A percentile compares a stretch with the other conserved stretches of the same genome.
Evolutionary conservation across 2,888 invertebrate species (phyloP).

Genomic region (Azorinus chamasolen): DNA sequence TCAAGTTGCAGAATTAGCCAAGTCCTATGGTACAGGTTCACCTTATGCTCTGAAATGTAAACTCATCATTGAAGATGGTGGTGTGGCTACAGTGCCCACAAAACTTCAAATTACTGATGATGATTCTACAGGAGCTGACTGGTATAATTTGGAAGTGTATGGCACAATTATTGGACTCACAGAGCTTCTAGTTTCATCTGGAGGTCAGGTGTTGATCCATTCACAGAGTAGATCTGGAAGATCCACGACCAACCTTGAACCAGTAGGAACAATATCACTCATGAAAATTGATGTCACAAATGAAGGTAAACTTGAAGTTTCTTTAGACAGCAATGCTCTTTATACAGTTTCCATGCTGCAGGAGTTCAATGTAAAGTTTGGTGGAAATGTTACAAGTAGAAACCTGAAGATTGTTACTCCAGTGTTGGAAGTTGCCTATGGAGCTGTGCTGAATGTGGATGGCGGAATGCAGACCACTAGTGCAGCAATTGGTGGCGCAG

Average conservation of each 20-base stretch:
- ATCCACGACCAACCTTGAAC: constrained; percentile 32
- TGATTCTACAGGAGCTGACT: constrained; percentile 33
- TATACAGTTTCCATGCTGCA: constrained; percentile 62
- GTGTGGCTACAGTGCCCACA: constrained; percentile 60
- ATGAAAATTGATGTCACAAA: constrained; percentile 69
- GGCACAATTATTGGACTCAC: constrained; percentile 67
- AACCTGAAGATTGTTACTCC: constrained; percentile 61
- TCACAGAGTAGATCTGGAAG: constrained; percentile 62
- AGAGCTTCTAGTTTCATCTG: constrained; percentile 71
- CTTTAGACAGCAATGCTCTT: constrained; percentile 43
- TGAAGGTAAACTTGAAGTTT: constrained; percentile 67
- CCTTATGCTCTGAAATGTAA: constrained; percentile 70
- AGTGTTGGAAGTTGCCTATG: constrained; percentile 65
- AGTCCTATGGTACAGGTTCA: constrained; percentile 70
- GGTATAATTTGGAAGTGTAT: constrained; percentile 65
- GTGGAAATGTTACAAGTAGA: constrained; percentile 59
- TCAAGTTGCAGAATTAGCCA: constrained; percentile 69
- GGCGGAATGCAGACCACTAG: constrained; percentile 57
- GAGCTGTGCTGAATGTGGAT: constrained; percentile 61
- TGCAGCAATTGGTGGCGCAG: constrained; percentile 53
- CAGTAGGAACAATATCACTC: constrained; percentile 63
- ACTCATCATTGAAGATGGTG: constrained; percentile 56
- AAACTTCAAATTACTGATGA: constrained; percentile 70
- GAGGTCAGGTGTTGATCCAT: constrained; percentile 63
- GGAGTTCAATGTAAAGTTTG: constrained; percentile 68